These are phyloP conservation scores for Aplysia californica DNA, from an alignment of 1,140 invertebrate species.

Conservation along the genomic window DNA sequence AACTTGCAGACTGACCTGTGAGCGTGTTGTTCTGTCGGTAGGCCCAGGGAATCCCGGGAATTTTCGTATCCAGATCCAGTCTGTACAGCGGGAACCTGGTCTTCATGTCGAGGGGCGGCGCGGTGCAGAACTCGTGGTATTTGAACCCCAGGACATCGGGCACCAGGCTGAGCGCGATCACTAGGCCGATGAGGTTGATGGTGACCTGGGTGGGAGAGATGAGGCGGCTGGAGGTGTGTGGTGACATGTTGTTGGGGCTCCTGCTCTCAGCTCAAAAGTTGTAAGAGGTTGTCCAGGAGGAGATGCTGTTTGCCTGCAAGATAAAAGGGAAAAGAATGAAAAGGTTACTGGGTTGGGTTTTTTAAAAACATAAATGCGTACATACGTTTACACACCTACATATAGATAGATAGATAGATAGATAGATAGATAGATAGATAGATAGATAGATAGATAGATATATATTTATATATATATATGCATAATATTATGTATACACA, in stretches of 20 bases:
- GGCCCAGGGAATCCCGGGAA: constrained; percentile 16
- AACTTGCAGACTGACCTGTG: constrained; percentile 24
- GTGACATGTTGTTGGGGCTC: background rate
- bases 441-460: too few relatives aligned
- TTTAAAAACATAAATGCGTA: too few relatives aligned
- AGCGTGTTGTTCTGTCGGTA: constrained; percentile 22
- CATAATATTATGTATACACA: too few relatives aligned
- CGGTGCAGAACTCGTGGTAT: constrained; percentile 20
- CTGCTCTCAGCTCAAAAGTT: background rate
- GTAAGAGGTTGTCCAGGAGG: background rate
- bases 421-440: too few relatives aligned
- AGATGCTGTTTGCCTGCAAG: too few relatives aligned
- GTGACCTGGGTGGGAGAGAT: background rate
- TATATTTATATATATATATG: too few relatives aligned
- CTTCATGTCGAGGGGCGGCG: constrained; percentile 17
- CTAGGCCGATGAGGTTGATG: too few relatives aligned
- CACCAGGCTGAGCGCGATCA: background rate
- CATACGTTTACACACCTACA: too few relatives aligned
- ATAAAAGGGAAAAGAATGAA: too few relatives aligned
- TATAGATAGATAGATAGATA: too few relatives aligned
- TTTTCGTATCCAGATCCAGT: constrained; percentile 22
- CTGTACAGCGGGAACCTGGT: constrained; percentile 17
- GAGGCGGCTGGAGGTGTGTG: background rate
- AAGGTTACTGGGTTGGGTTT: too few relatives aligned
- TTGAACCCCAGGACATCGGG: background rate